These are phyloP conservation scores for Panorpa germanica DNA, from an alignment of 2,888 invertebrate species.

Conservation along the genomic window DNA sequence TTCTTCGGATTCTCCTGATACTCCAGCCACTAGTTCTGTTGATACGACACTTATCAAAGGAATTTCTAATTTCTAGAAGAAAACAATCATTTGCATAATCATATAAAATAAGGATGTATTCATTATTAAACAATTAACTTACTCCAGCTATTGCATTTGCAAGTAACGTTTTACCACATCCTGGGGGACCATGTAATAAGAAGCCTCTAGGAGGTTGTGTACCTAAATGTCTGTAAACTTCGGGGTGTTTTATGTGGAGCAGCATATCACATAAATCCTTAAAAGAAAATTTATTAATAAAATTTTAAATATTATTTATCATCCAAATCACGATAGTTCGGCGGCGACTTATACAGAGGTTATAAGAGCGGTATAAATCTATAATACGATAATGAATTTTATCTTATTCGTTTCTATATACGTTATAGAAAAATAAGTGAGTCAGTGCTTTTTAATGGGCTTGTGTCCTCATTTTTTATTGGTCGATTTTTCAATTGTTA, in stretches of 20 bases:
- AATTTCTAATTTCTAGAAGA: slow-evolving; percentile 51
- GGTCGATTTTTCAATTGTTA: too few relatives aligned
- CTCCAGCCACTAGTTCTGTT: slow-evolving; percentile 82
- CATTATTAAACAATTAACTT: slow-evolving; percentile 18
- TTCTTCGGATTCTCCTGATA: slow-evolving; percentile 92
- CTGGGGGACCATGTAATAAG: slow-evolving; percentile 88
- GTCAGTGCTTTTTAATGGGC: too few relatives aligned
- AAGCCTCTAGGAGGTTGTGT: slow-evolving; percentile 80
- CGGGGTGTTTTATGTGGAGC: slow-evolving; percentile 76
- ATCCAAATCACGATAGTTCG: too few relatives aligned
- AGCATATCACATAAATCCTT: slow-evolving; percentile 53
- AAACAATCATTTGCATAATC: slow-evolving; percentile 4
- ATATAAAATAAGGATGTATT: slow-evolving; percentile 3
- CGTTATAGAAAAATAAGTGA: too few relatives aligned
- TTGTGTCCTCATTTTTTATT: too few relatives aligned
- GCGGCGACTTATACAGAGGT: too few relatives aligned
- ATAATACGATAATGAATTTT: too few relatives aligned
- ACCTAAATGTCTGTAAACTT: slow-evolving; percentile 70
- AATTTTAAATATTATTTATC: too few relatives aligned
- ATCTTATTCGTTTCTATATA: too few relatives aligned
- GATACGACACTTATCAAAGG: slow-evolving; percentile 77
- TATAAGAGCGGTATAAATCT: too few relatives aligned
- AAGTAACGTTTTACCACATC: slow-evolving; percentile 76
- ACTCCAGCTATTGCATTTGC: slow-evolving; percentile 71
- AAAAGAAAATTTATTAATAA: slow-evolving; percentile 10